Base-by-base conservation (phyloP, 37 sponge, comb jelly and placozoan genomes). In the Halisarca cf. caerulea region DNA sequence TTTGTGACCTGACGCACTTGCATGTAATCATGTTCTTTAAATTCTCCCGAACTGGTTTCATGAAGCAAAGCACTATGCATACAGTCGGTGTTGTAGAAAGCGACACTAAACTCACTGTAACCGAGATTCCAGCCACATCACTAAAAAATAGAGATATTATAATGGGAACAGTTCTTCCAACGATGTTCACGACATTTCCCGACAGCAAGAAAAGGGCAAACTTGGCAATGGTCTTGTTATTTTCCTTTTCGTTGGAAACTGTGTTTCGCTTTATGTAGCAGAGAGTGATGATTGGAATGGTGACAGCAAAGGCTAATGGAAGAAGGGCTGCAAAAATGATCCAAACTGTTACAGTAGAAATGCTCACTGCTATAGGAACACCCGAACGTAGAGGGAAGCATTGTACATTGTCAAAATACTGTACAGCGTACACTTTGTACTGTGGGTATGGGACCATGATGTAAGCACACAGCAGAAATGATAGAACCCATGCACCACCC, bases 201-300 rank as follows among this genome's bases (percentile, higher is more conserved):
- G 30, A 20, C 6, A 62, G 30, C 15, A 62, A 27, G 64, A 62
- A 62, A 8, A 62, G 30, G 25, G 64, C 64, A 62, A 62, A 62
- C 64, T 62, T 62, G 30, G 64, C 64, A 20, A 62, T 62, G 5
- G 18, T 62, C 30, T 62, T 62, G 64, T 62, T 62, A 23, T 62
- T 20, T 7, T 6, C 64, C 25, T 6, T 20, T 7, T 4, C 30
- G 18, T 6, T 6, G 5, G 64, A 20, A 15, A 62, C 23, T 4
- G 25, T 23, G 64, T 62, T 62, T 20, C 30, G 64, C 23, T 23
- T 62, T 8, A 62, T 62, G 64, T 62, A 62, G 30, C 64, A 62
- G 30, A 62, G 30, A 6, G 30, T 27, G 64, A 62, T 23, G 64
- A 62, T 62, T 6, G 64, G 64, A 23, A 62, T 27, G 30, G 30